Percentiles rank a stretch among this genome's conserved stretches.
phyloP scores from a whole-genome alignment of 2,888 invertebrate genomes.

The Crematogaster levior region DNA sequence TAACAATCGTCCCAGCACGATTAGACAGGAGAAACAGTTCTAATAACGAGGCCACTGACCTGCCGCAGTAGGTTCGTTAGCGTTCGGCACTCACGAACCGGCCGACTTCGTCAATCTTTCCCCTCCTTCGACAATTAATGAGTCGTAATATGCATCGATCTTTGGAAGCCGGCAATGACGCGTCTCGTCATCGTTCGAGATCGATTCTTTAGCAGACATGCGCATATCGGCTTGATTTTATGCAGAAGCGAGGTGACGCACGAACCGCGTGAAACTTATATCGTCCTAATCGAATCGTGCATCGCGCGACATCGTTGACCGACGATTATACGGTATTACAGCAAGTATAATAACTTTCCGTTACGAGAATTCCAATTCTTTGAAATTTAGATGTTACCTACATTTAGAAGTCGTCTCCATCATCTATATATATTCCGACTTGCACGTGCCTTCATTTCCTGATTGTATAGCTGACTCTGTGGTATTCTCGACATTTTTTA shows the following conservation, averaged over 20 bases:
- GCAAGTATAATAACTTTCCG: neutral
- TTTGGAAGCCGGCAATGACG: slow-evolving; percentile 15
- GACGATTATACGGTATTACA: neutral
- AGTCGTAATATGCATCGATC: slow-evolving; percentile 19
- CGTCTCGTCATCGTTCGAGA: neutral
- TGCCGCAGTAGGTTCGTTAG: slow-evolving; percentile 63
- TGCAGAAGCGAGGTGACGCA: neutral
- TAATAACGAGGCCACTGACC: slow-evolving; percentile 65
- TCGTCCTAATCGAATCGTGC: neutral
- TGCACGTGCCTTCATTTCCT: neutral
- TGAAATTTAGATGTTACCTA: neutral
- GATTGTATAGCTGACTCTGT: neutral
- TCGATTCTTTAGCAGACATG: neutral
- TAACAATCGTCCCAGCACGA: slow-evolving; percentile 60
- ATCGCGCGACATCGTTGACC: neutral
- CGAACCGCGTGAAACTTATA: neutral
- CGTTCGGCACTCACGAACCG: slow-evolving; percentile 50
- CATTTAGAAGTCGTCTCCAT: neutral
- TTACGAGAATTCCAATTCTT: neutral
- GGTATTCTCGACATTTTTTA: neutral
- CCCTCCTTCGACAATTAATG: slow-evolving; percentile 9
- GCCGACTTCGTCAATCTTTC: slow-evolving; percentile 13
- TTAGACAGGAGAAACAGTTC: slow-evolving; percentile 60
- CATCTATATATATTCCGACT: neutral
- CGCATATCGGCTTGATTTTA: neutral